Base-by-base conservation (phyloP, 1,140 invertebrate genomes). In the Tetramorium parvispinum region DNA sequence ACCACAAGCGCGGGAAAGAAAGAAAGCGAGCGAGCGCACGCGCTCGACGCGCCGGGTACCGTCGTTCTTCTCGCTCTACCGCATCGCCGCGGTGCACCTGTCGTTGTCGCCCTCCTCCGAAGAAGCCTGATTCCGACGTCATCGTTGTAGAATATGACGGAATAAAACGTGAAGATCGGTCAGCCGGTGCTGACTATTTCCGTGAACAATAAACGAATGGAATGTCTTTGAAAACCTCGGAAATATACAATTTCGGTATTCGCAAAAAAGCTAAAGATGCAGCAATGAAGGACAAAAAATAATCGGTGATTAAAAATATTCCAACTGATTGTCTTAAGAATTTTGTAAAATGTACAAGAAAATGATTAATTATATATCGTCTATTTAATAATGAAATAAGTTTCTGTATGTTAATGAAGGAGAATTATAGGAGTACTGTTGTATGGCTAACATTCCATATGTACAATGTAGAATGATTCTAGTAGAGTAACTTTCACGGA, bases 1-100 rank as follows among this genome's bases (percentile, higher is more conserved):
- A 53, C 70, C 40, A 66, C 78, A 87, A 77, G 59, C 66, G 71
- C 73, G 66, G 59, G 89, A 73, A 75, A 87, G 86, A 92, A 85
- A 85, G 88, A 85, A 87, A 88, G 27, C 40, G 57, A 79, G 76
- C 70, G 32, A 49, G 75, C 85, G 85, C 85, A 70, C 81, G 82
- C 55, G 86, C 53, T 32, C 27, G 53, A 68, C 61, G 59, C 81
- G 81, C 27, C 24, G 27, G 55, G 51, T 78, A 18, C 16, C 21
- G 6, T 11, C 49, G 43, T 18, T 75, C 68, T 82, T 71, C 79
- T 82, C 79, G 66, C 79, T 82, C 79, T 82, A 82, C 79, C 66
- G 79, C 79, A 73, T 73, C 79, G 78, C 37, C 78, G 11, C 66
- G 79, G 73, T 73, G 66, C 79, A 82, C 79, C 79, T 82, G 79